These are phyloP conservation scores for Phaethornis superciliosus DNA, from an alignment of 2,113 vertebrate species.

Conservation along the genomic window DNA sequence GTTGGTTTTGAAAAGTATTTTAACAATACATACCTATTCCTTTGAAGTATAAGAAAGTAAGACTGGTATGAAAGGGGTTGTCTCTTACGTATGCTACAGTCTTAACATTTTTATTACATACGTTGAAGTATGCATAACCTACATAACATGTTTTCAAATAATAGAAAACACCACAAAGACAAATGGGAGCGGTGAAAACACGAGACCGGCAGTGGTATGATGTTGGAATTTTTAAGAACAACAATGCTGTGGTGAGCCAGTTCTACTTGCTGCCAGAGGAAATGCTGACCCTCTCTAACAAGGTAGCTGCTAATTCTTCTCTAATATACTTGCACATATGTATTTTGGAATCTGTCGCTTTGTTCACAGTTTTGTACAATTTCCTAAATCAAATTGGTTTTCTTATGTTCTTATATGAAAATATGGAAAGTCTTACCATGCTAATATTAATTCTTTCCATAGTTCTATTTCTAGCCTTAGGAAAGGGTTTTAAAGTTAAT, in stretches of 20 bases:
- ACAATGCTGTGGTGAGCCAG: conserved; percentile 87
- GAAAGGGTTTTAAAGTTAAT: neutral
- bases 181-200: conserved; percentile 45
- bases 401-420: neutral
- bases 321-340: fast-evolving
- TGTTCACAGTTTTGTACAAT: neutral
- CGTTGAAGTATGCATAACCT: neutral
- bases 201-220: conserved; percentile 87
- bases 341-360: neutral
- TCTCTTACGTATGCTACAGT: neutral
- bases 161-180: conserved; percentile 73
- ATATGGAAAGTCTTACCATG: neutral
- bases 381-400: neutral
- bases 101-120: neutral
- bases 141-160: conserved; percentile 57
- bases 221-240: conserved; percentile 92
- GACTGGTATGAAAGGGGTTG: neutral
- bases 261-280: conserved; percentile 88
- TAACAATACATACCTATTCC: neutral
- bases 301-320: conserved; percentile 66
- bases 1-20: neutral
- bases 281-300: conserved; percentile 65
- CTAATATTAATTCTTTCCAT: neutral
- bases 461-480: neutral
- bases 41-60: neutral